Conservation (phyloP, 1,140 invertebrate genomes). For the Hyles vespertilio region DNA sequence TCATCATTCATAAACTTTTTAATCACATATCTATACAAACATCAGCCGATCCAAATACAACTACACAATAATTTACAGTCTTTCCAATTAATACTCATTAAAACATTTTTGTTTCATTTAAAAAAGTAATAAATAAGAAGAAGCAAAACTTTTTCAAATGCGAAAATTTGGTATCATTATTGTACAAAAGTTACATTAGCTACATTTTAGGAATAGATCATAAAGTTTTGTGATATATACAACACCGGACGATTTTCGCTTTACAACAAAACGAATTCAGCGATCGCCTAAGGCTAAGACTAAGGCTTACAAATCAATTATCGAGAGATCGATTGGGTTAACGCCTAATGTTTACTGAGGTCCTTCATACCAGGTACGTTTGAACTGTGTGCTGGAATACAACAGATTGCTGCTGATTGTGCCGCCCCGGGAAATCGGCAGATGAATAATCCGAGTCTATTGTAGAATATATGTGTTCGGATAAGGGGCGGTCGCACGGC, state of each 20-base stretch:
- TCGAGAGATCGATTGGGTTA: constrained; percentile 49
- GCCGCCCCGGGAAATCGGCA: constrained; percentile 60
- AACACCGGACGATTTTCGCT: constrained; percentile 49
- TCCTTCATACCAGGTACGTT: constrained; percentile 69
- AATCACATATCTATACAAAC: constrained; percentile 70
- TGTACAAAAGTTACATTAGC: constrained; percentile 67
- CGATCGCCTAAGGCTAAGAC: constrained; percentile 42
- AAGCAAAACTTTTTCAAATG: constrained; percentile 65
- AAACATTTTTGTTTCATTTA: constrained; percentile 49
- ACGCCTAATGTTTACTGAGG: constrained; percentile 26
- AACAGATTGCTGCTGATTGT: constrained; percentile 60
- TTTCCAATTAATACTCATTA: constrained; percentile 69
- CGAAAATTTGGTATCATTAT: constrained; percentile 73
- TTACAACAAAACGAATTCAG: constrained; percentile 51
- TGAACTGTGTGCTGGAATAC: constrained; percentile 69
- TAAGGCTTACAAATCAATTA: constrained; percentile 45
- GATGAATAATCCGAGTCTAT: constrained; percentile 87
- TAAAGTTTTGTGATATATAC: constrained; percentile 56
- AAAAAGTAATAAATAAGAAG: constrained; percentile 67
- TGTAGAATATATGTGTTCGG: constrained; percentile 90
- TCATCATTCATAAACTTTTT: constrained; percentile 66
- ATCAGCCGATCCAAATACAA: constrained; percentile 64
- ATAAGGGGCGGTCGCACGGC: constrained; percentile 81
- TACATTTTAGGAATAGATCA: constrained; percentile 29
- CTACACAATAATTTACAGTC: constrained; percentile 74